Conservation (phyloP, 2,888 invertebrate genomes). For the Heliconius charithonia region DNA sequence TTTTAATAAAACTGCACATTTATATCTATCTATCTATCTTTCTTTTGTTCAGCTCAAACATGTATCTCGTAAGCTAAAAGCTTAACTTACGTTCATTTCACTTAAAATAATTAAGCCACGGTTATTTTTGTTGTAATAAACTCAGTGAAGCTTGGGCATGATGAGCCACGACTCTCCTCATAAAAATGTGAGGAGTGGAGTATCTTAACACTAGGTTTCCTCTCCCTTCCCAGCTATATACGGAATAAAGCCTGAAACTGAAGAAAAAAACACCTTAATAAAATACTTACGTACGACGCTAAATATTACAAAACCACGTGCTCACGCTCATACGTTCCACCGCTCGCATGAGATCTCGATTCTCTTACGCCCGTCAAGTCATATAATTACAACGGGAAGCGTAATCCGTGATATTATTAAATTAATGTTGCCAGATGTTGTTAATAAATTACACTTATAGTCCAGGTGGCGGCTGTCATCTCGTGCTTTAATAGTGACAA, state of each 20-base stretch:
- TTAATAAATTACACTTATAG: conserved; percentile 76
- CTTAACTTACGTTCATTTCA: conserved; percentile 22
- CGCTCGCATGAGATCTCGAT: conserved; percentile 12
- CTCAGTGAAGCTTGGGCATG: conserved; percentile 28
- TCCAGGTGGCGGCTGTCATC: conserved; percentile 69
- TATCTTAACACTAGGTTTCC: background rate
- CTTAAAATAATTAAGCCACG: conserved; percentile 27
- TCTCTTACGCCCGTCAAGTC: conserved; percentile 21
- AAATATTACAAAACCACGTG: background rate
- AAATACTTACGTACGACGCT: background rate
- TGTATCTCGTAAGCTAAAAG: conserved; percentile 23
- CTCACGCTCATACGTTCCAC: background rate
- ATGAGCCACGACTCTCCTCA: too few species aligned
- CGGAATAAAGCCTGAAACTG: background rate
- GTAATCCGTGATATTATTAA: conserved; percentile 54
- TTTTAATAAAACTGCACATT: background rate
- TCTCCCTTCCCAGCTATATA: background rate
- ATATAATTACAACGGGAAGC: conserved; percentile 28
- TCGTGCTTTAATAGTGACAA: conserved; percentile 51
- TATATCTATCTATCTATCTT: too few species aligned
- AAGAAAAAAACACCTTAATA: too few species aligned
- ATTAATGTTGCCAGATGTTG: conserved; percentile 72
- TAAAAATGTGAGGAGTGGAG: too few species aligned
- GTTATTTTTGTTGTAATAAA: conserved; percentile 30
- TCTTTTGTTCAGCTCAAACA: background rate